Percentiles rank a stretch among this genome's conserved stretches.
Conservation (phyloP, 2,888 invertebrate species). For the Agrotis segetum region DNA sequence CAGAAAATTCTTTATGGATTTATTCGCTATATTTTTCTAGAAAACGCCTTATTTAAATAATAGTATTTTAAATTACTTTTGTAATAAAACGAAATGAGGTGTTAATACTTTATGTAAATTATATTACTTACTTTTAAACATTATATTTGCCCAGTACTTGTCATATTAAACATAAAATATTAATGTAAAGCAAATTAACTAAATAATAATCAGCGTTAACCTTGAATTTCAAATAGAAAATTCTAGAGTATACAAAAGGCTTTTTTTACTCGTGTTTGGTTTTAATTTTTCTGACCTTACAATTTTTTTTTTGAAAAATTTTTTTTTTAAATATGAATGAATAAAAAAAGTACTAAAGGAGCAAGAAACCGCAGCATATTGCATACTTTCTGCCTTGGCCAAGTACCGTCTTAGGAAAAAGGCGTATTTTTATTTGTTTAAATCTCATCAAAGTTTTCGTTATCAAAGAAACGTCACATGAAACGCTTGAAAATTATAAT, state of each 20-base stretch:
- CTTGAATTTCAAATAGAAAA: conserved; percentile 2
- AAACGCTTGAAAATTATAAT: conserved; percentile 28
- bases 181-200: background rate
- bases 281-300: background rate
- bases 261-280: background rate
- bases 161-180: background rate
- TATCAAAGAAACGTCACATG: conserved; percentile 26
- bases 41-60: background rate
- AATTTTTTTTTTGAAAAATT: no score
- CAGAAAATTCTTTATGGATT: conserved; percentile 1
- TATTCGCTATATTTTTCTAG: background rate
- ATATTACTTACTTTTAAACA: background rate
- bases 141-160: conserved; percentile 1
- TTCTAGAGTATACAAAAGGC: background rate
- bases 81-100: background rate
- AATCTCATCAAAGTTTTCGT: background rate
- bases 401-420: no score
- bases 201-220: background rate
- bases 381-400: no score
- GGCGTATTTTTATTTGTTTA: no score
- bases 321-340: background rate
- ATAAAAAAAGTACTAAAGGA: background rate
- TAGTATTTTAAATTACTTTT: background rate
- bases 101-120: conserved; percentile 26
- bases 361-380: background rate